phyloP scores from a whole-genome alignment of 2,888 invertebrate species.

The Drosophila anomalipes region DNA sequence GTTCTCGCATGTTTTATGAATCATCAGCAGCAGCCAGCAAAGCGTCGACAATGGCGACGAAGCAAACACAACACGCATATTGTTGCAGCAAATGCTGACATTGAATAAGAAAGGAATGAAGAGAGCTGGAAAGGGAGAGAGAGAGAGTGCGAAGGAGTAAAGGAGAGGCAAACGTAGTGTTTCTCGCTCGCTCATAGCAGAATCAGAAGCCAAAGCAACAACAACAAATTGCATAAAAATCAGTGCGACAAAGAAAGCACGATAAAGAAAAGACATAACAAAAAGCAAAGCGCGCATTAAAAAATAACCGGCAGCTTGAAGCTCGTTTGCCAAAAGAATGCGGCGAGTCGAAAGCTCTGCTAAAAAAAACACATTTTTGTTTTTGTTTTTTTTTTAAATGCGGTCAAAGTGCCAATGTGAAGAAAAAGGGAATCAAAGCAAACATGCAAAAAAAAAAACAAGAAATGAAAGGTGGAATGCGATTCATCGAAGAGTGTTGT shows the following conservation, averaged over 20 bases:
- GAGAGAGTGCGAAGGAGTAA: background rate
- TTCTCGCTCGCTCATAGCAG: slow-evolving; percentile 33
- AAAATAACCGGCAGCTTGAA: slow-evolving; percentile 45
- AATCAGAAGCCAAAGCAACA: slow-evolving; percentile 38
- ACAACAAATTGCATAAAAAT: slow-evolving; percentile 71
- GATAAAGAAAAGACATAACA: slow-evolving; percentile 45
- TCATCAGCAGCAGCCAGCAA: slow-evolving; percentile 55
- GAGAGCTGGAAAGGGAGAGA: slow-evolving; percentile 5
- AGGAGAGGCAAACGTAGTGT: slow-evolving; percentile 9
- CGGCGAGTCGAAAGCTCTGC: slow-evolving; percentile 48
- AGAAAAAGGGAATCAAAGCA: slow-evolving; percentile 15
- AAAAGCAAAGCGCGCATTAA: slow-evolving; percentile 29
- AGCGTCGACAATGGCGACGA: slow-evolving; percentile 55
- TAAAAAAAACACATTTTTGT: slow-evolving; percentile 8
- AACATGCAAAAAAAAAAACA: background rate
- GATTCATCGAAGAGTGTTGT: slow-evolving; percentile 3
- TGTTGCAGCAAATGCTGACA: slow-evolving; percentile 61
- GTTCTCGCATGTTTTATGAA: slow-evolving; percentile 78
- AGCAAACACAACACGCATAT: slow-evolving; percentile 62
- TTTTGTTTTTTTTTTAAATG: slow-evolving; percentile 32
- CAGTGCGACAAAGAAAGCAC: slow-evolving; percentile 71
- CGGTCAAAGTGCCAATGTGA: slow-evolving; percentile 52
- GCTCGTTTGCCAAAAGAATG: slow-evolving; percentile 61
- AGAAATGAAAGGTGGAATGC: slow-evolving; percentile 4
- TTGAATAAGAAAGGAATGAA: slow-evolving; percentile 52